Evolutionary conservation across 1,140 invertebrate species (phyloP).

Genomic region (Formica exsecta): DNA sequence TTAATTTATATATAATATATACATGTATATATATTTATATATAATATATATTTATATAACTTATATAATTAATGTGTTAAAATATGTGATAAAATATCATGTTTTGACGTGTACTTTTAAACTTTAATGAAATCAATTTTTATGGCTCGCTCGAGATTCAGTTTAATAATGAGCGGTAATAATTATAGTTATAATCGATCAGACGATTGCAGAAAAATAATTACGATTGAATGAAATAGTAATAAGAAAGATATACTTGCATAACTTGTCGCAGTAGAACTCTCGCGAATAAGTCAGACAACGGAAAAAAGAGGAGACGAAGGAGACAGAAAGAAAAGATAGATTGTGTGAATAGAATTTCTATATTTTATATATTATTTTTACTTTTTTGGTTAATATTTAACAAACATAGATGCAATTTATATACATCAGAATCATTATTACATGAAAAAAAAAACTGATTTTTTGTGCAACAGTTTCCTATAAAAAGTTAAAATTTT

Average conservation of each 20-base stretch:
- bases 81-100: background rate
- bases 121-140: background rate
- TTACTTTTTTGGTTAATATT: constrained; percentile 1
- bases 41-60: too few species aligned
- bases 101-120: background rate
- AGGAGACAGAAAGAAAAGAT: background rate
- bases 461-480: background rate
- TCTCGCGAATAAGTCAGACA: background rate
- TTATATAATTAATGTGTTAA: background rate
- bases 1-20: too few species aligned
- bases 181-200: background rate
- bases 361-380: background rate
- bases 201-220: background rate
- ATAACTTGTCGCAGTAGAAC: background rate
- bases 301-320: background rate
- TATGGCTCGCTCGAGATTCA: background rate
- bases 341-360: background rate
- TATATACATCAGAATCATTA: background rate
- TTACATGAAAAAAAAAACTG: background rate
- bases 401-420: constrained; percentile 8
- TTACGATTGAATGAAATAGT: background rate
- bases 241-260: background rate
- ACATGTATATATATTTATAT: too few species aligned
- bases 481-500: background rate
- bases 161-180: background rate